Base-by-base conservation (phyloP, 2,888 invertebrate genomes). In the Philereme vetulata region DNA sequence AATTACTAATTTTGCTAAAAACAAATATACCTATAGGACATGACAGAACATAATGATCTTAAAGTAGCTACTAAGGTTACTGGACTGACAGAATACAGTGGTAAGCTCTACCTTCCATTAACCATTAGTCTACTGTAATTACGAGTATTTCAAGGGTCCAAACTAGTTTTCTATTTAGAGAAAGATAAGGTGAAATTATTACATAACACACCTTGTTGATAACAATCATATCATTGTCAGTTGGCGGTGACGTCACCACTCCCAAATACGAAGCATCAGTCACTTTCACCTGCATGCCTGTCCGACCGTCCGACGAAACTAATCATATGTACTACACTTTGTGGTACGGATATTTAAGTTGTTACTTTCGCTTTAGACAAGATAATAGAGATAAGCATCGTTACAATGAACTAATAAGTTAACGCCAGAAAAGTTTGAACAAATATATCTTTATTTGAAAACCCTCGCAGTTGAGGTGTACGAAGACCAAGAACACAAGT, bases 281-380 rank as follows among this genome's bases (percentile, higher is more conserved):
- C 86, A 90, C 90, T 90, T 90, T 90, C 90, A 90, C 90, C 87
- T 68, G 77, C 80, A 73, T 78, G 82, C 78, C 80, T 79, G 77
- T 73, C 77, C 71, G 77, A 72, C 72, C 69, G 71, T 72, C 68
- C 63, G 59, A 46, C 62, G 56, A 55, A 65, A 72, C 69, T 70
- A 73, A 75, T 74, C 62, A 65, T 70, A 67, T 70, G 67, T 72
- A 69, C 35, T 35, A 6, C 8, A 67, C 71, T 60, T 67, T 51
- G 61, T 66, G 65, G 40, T 10, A 58, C 59, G 21, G 40, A 54
- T 47, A 44, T 7, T 40, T 40, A 5, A 49, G 59, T 55, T 65
- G 65, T 64, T 64, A 60, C 67, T 67, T 67, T 67, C 67, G 54
- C 60, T 64, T 65, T 47, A 10, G 33, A 48, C 42, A 57, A 32